Conservation (phyloP, 2,113 vertebrate species). For the Corapipo altera region DNA sequence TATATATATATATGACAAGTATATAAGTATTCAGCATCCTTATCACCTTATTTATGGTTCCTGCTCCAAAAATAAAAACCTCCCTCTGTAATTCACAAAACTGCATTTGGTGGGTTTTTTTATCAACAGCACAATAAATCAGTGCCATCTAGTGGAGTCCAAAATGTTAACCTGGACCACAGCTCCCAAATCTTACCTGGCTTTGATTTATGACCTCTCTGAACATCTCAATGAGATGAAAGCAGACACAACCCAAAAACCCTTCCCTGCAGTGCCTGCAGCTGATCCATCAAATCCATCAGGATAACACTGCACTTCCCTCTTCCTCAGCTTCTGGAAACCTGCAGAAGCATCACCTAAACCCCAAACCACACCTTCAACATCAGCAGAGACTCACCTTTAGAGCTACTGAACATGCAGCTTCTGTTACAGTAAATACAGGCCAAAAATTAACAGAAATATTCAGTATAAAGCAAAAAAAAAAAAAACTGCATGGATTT, state of each 20-base stretch:
- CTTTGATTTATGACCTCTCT: background rate
- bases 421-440: rapidly evolving
- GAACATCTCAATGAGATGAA: background rate
- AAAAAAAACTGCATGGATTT: background rate
- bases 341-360: background rate
- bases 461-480: background rate
- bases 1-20: background rate
- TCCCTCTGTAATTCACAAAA: background rate
- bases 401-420: background rate
- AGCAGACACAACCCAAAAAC: background rate
- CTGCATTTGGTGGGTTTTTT: background rate
- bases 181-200: background rate
- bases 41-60: background rate
- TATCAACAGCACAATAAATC: conserved; percentile 33
- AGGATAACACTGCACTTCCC: background rate
- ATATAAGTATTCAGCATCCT: background rate
- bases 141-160: conserved; percentile 51
- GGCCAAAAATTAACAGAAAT: background rate
- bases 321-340: background rate
- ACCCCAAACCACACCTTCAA: background rate
- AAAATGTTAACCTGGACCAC: conserved; percentile 3
- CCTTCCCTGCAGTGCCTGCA: background rate
- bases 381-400: background rate
- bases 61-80: background rate
- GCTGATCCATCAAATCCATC: background rate